These are phyloP conservation scores for Dysdera silvatica DNA, from an alignment of 1,140 invertebrate genomes.

Conservation along the genomic window DNA sequence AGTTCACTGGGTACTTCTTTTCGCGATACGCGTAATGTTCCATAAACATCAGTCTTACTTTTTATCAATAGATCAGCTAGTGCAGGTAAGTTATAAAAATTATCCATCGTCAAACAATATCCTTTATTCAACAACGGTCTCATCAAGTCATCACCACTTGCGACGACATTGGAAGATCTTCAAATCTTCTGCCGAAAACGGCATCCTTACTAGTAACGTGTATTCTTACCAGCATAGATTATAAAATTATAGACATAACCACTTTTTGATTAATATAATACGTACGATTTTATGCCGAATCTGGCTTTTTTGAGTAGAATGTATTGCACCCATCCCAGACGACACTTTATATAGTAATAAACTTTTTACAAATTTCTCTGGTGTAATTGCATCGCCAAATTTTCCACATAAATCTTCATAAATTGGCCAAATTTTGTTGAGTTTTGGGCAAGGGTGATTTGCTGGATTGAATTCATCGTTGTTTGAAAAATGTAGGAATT, in stretches of 20 bases:
- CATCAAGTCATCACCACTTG: background rate
- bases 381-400: background rate
- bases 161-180: background rate
- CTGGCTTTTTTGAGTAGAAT: background rate
- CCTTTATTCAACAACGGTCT: background rate
- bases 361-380: background rate
- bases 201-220: too few relatives aligned
- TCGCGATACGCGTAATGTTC: background rate
- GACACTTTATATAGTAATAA: background rate
- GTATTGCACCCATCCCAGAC: background rate
- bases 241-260: background rate
- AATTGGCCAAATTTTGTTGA: background rate
- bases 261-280: background rate
- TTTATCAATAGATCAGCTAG: background rate
- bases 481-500: background rate
- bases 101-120: background rate
- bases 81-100: background rate
- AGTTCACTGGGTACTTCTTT: background rate
- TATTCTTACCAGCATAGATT: background rate
- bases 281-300: background rate
- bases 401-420: background rate
- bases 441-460: background rate
- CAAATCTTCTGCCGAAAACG: background rate
- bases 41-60: background rate
- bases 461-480: too few relatives aligned